Conservation (phyloP, 2,888 invertebrate species). For the Plutella xylostella region DNA sequence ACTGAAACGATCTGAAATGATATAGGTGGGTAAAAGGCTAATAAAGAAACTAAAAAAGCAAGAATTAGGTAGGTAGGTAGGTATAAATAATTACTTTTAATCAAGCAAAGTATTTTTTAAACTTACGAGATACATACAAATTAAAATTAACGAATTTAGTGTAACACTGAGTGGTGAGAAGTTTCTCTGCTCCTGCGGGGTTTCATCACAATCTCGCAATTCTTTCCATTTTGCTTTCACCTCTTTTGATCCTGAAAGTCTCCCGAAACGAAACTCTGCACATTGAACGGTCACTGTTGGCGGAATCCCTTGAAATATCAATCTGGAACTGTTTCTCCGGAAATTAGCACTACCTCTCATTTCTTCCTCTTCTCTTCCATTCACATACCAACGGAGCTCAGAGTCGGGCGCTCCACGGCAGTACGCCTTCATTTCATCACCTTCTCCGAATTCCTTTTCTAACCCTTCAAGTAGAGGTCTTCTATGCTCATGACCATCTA, state of each 20-base stretch:
- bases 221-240: constrained; percentile 40
- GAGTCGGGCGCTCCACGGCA: constrained; percentile 43
- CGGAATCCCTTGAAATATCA: constrained; percentile 49
- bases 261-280: constrained; percentile 61
- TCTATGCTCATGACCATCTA: constrained; percentile 38
- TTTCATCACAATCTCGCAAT: constrained; percentile 22
- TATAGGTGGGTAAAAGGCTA: no score
- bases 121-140: no score
- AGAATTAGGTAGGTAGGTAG: no score
- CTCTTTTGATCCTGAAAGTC: constrained; percentile 43
- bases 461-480: constrained; percentile 47
- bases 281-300: constrained; percentile 61
- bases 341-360: constrained; percentile 35
- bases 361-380: constrained; percentile 38
- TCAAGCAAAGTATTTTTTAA: no score
- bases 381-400: constrained; percentile 53
- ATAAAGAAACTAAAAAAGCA: no score
- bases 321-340: constrained; percentile 32
- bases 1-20: no score
- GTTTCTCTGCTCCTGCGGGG: constrained; percentile 28
- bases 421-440: constrained; percentile 44
- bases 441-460: constrained; percentile 39
- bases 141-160: no score
- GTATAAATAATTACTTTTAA: no score
- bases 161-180: no score